phyloP scores from a whole-genome alignment of 2,797 vertebrate genomes.

The Trachops cirrhosus region DNA sequence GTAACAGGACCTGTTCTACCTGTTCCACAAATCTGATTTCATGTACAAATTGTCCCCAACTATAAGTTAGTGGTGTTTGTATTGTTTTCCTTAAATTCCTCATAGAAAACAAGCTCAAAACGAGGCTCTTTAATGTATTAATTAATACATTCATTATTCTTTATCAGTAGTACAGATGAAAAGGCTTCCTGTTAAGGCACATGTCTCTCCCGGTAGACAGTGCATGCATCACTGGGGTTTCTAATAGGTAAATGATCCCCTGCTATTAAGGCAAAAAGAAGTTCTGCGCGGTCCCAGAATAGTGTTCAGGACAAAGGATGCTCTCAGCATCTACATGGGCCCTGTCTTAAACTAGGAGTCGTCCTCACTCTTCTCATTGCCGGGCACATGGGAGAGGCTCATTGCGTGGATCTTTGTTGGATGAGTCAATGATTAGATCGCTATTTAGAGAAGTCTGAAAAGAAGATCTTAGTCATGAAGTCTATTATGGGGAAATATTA shows the following conservation, averaged over 20 bases:
- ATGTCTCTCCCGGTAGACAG: slow-evolving; percentile 18
- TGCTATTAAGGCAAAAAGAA: background rate
- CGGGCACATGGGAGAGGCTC: background rate
- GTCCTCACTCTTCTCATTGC: background rate
- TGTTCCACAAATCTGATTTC: background rate
- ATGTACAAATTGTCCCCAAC: background rate
- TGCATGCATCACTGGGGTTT: background rate
- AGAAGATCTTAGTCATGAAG: background rate
- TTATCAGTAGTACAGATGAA: background rate
- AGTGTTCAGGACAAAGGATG: background rate
- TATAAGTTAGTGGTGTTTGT: background rate
- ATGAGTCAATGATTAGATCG: background rate
- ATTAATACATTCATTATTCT: slow-evolving; percentile 42
- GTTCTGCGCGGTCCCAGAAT: background rate
- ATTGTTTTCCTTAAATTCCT: slow-evolving; percentile 5
- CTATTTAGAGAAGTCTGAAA: background rate
- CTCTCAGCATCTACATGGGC: background rate
- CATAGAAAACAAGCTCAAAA: slow-evolving; percentile 39
- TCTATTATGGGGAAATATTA: background rate
- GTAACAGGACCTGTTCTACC: too few species aligned
- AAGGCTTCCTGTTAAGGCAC: background rate
- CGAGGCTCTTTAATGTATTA: background rate
- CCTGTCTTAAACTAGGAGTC: background rate
- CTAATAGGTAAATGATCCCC: background rate
- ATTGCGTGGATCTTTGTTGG: background rate